phyloP scores from a whole-genome alignment of 2,113 vertebrate genomes.

The Istiophorus platypterus region DNA sequence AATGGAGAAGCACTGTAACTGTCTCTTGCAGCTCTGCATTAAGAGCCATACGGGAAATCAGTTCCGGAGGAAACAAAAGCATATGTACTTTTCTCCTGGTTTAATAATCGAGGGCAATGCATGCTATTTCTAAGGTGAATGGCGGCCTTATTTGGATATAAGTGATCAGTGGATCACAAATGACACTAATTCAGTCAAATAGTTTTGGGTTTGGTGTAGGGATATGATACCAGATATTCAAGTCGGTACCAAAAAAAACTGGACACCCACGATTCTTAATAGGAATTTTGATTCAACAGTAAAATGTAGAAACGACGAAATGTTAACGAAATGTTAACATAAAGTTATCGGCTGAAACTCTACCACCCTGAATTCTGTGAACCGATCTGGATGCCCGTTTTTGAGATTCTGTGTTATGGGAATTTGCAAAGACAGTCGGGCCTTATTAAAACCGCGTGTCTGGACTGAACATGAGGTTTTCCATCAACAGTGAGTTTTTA shows the following conservation, averaged over 20 bases:
- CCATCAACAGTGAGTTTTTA: not conserved
- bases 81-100: not conserved
- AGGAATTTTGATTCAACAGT: no score
- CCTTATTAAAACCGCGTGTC: not conserved
- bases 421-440: constrained; percentile 7
- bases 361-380: no score
- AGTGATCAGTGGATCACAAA: not conserved
- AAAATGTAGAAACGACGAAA: no score
- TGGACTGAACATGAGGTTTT: not conserved
- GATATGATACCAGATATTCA: not conserved
- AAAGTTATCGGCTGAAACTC: no score
- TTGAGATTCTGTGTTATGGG: no score
- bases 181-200: not conserved
- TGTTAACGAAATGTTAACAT: no score
- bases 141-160: not conserved
- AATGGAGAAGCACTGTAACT: not conserved
- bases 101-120: not conserved
- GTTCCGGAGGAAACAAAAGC: not conserved
- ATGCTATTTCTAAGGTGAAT: no score
- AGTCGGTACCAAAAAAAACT: not conserved
- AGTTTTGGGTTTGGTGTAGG: not conserved
- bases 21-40: not conserved
- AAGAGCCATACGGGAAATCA: not conserved
- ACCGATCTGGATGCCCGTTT: no score
- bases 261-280: no score